phyloP scores from a whole-genome alignment of 2,797 vertebrate genomes.

The Phoeniculus purpureus region DNA sequence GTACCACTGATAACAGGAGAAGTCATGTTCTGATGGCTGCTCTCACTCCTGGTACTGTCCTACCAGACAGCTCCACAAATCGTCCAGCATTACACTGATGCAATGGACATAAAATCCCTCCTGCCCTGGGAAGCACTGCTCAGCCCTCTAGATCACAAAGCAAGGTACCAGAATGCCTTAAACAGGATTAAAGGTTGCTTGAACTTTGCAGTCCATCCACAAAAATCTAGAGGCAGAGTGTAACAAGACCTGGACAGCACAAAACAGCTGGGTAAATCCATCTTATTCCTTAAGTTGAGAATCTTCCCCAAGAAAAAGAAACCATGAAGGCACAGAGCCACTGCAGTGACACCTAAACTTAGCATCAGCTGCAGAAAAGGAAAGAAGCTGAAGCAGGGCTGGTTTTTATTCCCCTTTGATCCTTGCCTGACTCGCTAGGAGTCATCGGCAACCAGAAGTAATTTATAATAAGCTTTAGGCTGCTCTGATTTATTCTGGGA shows the following conservation, averaged over 20 bases:
- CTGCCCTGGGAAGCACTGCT: neutral
- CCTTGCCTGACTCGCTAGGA: conserved; percentile 1
- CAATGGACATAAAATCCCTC: neutral
- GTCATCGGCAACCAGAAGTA: neutral
- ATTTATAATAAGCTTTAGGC: conserved; percentile 34
- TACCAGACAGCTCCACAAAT: neutral
- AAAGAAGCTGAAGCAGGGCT: neutral
- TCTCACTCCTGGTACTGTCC: neutral
- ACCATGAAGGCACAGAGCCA: neutral
- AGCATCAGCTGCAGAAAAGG: neutral
- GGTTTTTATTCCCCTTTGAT: conserved; percentile 11
- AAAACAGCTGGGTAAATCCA: neutral
- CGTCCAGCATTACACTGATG: neutral
- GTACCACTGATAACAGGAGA: neutral
- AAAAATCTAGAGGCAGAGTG: neutral
- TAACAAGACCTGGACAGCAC: neutral
- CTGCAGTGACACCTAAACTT: neutral
- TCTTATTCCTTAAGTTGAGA: neutral
- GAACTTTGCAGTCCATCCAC: neutral
- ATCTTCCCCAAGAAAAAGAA: neutral
- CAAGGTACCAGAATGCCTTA: neutral
- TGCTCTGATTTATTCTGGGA: conserved; percentile 39
- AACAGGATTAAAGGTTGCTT: neutral
- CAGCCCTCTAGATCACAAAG: neutral
- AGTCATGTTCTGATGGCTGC: neutral